These are phyloP conservation scores for Zaprionus capensis DNA, from an alignment of 1,140 invertebrate species.

Conservation along the genomic window DNA sequence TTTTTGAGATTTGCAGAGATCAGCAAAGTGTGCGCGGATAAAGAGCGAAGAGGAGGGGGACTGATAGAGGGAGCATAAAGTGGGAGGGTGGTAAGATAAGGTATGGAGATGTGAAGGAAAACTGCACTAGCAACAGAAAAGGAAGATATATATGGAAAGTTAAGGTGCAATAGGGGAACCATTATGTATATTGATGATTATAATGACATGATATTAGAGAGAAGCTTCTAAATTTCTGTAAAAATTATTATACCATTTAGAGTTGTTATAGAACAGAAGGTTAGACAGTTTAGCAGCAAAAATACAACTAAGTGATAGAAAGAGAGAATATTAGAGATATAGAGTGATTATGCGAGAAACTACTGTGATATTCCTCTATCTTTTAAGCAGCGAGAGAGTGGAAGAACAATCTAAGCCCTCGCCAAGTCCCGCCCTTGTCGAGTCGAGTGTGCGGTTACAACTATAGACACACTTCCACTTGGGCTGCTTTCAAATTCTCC, in stretches of 20 bases:
- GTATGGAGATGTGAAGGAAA: not conserved
- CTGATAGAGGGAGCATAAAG: not conserved
- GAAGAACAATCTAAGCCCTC: not conserved
- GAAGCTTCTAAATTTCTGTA: too few relatives aligned
- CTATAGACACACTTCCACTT: not conserved
- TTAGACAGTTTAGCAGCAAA: not conserved
- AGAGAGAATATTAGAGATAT: not conserved
- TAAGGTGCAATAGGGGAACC: too few relatives aligned
- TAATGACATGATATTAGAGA: too few relatives aligned
- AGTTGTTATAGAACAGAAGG: too few relatives aligned
- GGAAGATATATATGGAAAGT: too few relatives aligned
- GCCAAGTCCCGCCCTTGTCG: not conserved
- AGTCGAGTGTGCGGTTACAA: not conserved
- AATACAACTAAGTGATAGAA: not conserved
- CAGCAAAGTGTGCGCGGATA: not conserved
- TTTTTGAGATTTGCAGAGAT: constrained; percentile 47
- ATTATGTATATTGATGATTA: too few relatives aligned
- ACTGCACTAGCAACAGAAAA: not conserved
- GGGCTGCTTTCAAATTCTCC: too few relatives aligned
- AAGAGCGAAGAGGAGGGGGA: not conserved
- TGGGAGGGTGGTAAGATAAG: not conserved
- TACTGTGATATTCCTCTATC: too few relatives aligned
- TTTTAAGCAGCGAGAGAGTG: not conserved
- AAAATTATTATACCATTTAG: too few relatives aligned
- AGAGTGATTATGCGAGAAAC: not conserved